Percentiles rank a stretch among this genome's conserved stretches.
phyloP scores from a whole-genome alignment of 2,797 vertebrate genomes.

The Lerista edwardsae region DNA sequence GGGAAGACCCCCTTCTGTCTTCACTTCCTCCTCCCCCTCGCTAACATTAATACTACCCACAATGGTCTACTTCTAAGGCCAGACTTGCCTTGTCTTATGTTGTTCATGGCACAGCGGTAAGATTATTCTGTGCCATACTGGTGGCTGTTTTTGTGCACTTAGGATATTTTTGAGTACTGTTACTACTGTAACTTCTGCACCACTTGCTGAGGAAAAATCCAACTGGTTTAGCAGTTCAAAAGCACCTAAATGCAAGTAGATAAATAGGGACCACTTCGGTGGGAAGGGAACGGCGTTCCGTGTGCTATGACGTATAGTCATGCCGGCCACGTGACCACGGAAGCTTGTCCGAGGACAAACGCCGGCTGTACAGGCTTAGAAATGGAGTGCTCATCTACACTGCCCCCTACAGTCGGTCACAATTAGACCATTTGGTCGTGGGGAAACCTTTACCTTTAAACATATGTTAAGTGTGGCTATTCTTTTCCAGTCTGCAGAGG shows the following conservation, averaged over 20 bases:
- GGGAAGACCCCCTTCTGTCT: background rate
- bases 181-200: background rate
- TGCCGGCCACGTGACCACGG: too few species aligned
- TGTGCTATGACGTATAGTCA: too few species aligned
- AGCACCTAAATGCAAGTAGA: too few species aligned
- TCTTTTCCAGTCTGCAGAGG: background rate
- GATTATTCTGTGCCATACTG: background rate
- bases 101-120: background rate
- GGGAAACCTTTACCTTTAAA: background rate
- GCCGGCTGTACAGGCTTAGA: too few species aligned
- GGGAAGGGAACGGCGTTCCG: too few species aligned
- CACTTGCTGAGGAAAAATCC: rapidly evolving
- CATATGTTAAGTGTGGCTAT: background rate
- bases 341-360: too few species aligned
- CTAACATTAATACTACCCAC: background rate
- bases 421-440: too few species aligned
- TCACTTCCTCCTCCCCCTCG: background rate
- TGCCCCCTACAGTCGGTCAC: too few species aligned
- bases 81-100: background rate
- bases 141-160: rapidly evolving
- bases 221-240: background rate
- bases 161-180: background rate
- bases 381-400: too few species aligned
- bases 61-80: background rate
- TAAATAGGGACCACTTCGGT: too few species aligned